A percentile compares a stretch with the other conserved stretches of the same genome.
These are phyloP conservation scores for Cetoscarus ocellatus DNA, from an alignment of 2,797 vertebrate genomes.

Conservation along the genomic window DNA sequence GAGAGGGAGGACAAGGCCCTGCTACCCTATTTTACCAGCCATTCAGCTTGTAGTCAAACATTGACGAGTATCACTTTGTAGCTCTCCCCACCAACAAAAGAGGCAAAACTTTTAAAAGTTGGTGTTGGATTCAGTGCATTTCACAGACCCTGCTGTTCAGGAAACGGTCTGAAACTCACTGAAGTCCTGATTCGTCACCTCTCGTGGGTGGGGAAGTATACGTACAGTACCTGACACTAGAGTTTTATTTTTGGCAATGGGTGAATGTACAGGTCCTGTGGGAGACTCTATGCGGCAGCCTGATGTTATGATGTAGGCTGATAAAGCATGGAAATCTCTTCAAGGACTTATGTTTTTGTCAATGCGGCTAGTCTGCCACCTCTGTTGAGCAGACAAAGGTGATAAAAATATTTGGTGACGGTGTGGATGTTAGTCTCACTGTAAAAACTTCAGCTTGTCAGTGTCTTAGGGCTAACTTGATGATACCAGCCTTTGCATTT, in stretches of 20 bases:
- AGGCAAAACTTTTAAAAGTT: background rate
- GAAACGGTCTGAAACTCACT: slow-evolving; percentile 36
- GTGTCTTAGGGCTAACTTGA: slow-evolving; percentile 23
- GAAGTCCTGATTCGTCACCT: slow-evolving; percentile 57
- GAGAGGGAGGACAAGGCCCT: no score
- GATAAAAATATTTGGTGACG: slow-evolving; percentile 15
- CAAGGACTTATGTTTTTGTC: background rate
- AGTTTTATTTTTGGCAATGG: slow-evolving; percentile 61
- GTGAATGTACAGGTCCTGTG: slow-evolving; percentile 32
- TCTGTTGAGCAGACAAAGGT: background rate
- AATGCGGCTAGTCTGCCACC: background rate
- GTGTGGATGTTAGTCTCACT: background rate
- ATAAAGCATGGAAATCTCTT: slow-evolving; percentile 13
- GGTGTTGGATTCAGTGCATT: slow-evolving; percentile 2
- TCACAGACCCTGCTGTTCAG: slow-evolving; percentile 10
- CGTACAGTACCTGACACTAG: slow-evolving; percentile 51
- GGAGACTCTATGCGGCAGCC: slow-evolving; percentile 36
- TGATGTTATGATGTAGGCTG: slow-evolving; percentile 37
- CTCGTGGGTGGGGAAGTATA: slow-evolving; percentile 55
- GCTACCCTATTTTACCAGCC: no score
- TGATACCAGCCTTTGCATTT: slow-evolving; percentile 4
- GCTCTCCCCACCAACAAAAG: no score
- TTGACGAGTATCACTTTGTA: no score
- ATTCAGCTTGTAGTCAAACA: no score
- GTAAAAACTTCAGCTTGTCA: slow-evolving; percentile 2